Evolutionary conservation across 2,113 vertebrate species (phyloP).

Genomic region (Fukomys damarensis): DNA sequence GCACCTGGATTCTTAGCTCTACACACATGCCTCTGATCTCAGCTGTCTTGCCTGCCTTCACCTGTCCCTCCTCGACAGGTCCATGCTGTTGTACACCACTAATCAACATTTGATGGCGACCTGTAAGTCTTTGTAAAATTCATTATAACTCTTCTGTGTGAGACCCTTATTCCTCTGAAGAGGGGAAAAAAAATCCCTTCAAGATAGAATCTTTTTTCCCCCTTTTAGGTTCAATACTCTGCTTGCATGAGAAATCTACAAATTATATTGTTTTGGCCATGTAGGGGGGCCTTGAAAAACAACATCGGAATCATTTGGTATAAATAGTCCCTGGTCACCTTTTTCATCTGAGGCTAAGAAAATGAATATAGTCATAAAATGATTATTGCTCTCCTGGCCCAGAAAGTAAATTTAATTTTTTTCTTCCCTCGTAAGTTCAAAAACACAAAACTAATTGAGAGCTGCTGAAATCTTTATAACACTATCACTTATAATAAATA

Average conservation of each 20-base stretch:
- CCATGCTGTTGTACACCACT: neutral
- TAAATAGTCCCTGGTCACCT: conserved; percentile 51
- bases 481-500: conserved; percentile 67
- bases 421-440: conserved; percentile 57
- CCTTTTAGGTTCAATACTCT: neutral
- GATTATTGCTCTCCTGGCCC: conserved; percentile 71
- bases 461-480: conserved; percentile 67
- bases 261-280: conserved; percentile 60
- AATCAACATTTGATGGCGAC: neutral
- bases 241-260: conserved; percentile 9
- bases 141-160: conserved; percentile 14
- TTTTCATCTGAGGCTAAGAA: conserved; percentile 76
- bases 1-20: neutral
- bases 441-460: conserved; percentile 75
- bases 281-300: conserved; percentile 34
- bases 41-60: neutral
- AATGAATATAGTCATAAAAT: conserved; percentile 79
- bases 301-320: conserved; percentile 57
- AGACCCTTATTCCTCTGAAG: neutral
- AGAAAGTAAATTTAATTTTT: conserved; percentile 72
- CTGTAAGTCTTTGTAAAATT: conserved; percentile 49
- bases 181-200: conserved; percentile 37
- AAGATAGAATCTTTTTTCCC: conserved; percentile 10
- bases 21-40: neutral
- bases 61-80: neutral